Base-by-base conservation (phyloP, 2,888 invertebrate genomes). In the Amaurobius ferox region DNA sequence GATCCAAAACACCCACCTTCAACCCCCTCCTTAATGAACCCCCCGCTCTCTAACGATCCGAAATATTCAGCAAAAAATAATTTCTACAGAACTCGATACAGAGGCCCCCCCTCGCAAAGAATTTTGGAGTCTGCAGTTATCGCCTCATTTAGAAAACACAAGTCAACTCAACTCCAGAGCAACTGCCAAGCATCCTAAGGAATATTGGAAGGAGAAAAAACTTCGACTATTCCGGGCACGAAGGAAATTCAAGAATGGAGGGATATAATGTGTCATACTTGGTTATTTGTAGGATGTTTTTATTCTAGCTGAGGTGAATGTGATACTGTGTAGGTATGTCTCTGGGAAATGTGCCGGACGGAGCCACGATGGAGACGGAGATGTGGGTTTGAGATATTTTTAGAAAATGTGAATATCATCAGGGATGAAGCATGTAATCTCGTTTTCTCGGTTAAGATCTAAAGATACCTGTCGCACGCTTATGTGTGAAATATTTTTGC, bases 61-160 rank as follows among this genome's bases (percentile, higher is more conserved):
- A 64, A 64, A 30, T 16, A 28, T 28, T 26, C 39, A 11, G 32
- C 44, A 29, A 70, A 44, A 44, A 72, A 64, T 79, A 64, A 28
- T 66, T 62, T 66, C 70, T 29, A 11, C 48, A 40, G 72, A 74
- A 81, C 39, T 74, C 74, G 30, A 76, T 70, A 76, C 74, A 23
- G 7, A 26, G 19, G 16, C 44, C 44, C 44, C 44, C 44, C 2
- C 2, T 23, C 1, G 35, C 23, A 61, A 35, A 73, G 61, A 73
- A 73, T 73, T 61, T 35, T 13, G 44, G 55, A 64, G 71, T 83
- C 70, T 83, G 72, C 77, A 48, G 77, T 85, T 77, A 72, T 77
- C 77, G 83, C 77, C 71, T 85, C 83, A 85, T 85, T 85, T 85
- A 77, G 72, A 72, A 67, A 77, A 67, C 64, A 85, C 71, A 83